phyloP scores from a whole-genome alignment of 2,888 invertebrate species.

The Globia sparganii region DNA sequence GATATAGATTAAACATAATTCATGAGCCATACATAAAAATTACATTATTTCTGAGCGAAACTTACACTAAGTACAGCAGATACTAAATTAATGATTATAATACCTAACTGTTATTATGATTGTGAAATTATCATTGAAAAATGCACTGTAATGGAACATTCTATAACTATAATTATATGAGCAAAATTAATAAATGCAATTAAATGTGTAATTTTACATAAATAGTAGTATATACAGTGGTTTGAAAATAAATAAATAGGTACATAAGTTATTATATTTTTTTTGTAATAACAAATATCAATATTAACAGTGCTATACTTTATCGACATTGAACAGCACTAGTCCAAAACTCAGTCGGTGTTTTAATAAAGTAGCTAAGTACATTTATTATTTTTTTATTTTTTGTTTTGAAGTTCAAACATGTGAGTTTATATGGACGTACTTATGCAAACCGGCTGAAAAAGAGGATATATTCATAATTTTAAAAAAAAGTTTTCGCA shows the following conservation, averaged over 20 bases:
- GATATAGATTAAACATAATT: not conserved
- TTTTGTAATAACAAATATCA: conserved; percentile 7
- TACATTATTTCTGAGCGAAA: conserved; percentile 50
- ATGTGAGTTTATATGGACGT: not conserved
- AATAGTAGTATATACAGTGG: conserved; percentile 5
- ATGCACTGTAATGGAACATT: not conserved
- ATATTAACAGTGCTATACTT: not conserved
- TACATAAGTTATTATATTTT: not conserved
- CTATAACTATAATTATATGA: not conserved
- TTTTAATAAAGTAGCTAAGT: not conserved
- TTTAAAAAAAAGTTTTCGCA: no score
- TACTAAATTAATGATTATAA: conserved; percentile 13
- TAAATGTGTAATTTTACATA: not conserved
- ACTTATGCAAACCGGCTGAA: no score
- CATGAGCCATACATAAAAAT: conserved; percentile 16
- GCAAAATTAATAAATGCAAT: conserved; percentile 34
- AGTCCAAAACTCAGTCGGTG: conserved; percentile 14
- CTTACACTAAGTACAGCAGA: conserved; percentile 24
- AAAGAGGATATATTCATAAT: no score
- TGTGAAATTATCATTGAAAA: not conserved
- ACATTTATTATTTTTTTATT: not conserved
- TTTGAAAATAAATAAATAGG: not conserved
- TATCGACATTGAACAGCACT: conserved; percentile 21
- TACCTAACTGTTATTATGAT: not conserved
- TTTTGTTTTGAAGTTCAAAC: not conserved